A percentile compares a stretch with the other conserved stretches of the same genome.
Conservation (phyloP, 2,888 invertebrate species). For the Xestia sexstrigata region DNA sequence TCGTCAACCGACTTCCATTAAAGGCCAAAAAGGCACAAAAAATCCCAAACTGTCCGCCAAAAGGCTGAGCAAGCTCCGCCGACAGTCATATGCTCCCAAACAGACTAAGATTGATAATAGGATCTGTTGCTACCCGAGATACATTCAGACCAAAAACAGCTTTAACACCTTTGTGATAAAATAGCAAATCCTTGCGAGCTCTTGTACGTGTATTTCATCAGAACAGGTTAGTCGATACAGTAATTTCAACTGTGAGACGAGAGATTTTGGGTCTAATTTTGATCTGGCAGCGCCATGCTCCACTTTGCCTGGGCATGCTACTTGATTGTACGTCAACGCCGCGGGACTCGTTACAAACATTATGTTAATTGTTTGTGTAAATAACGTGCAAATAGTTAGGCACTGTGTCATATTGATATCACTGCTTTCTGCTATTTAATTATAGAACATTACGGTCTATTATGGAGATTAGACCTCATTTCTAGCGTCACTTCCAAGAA, state of each 20-base stretch:
- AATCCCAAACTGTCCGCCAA: slow-evolving; percentile 70
- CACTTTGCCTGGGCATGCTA: slow-evolving; percentile 68
- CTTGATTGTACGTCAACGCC: slow-evolving; percentile 70
- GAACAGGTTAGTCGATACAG: slow-evolving; percentile 51
- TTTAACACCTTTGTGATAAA: slow-evolving; percentile 58
- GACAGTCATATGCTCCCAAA: slow-evolving; percentile 72
- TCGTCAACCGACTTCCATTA: slow-evolving; percentile 68
- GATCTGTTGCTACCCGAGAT: slow-evolving; percentile 74
- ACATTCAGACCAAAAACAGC: slow-evolving; percentile 65
- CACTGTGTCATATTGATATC: slow-evolving; percentile 51
- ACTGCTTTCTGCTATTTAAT: slow-evolving; percentile 26
- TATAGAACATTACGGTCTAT: slow-evolving; percentile 23
- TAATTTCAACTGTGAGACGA: slow-evolving; percentile 66
- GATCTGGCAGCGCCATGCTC: slow-evolving; percentile 60
- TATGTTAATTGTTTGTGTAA: slow-evolving; percentile 74
- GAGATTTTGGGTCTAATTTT: slow-evolving; percentile 61
- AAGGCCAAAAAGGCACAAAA: slow-evolving; percentile 68
- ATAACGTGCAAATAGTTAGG: slow-evolving; percentile 70
- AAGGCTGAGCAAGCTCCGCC: slow-evolving; percentile 75
- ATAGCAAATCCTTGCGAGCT: slow-evolving; percentile 58
- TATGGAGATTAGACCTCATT: not conserved
- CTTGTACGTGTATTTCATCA: slow-evolving; percentile 53
- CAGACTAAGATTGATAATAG: slow-evolving; percentile 75
- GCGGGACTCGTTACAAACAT: slow-evolving; percentile 70
- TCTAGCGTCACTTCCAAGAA: not conserved